phyloP scores from a whole-genome alignment of 2,113 vertebrate species.

The Montifringilla adamsi region DNA sequence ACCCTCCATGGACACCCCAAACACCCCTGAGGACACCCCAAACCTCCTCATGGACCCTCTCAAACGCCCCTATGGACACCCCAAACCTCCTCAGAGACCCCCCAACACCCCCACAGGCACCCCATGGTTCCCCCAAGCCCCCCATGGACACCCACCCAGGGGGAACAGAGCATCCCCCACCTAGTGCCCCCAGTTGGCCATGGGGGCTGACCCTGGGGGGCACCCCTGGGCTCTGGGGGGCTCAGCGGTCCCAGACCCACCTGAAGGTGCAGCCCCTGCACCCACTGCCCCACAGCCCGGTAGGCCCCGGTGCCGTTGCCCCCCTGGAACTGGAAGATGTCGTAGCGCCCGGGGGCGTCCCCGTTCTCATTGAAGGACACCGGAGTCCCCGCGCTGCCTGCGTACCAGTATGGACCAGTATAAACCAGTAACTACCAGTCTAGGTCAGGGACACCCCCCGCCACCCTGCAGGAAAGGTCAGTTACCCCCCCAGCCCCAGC shows the following conservation, averaged over 20 bases:
- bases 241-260: neutral
- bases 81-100: neutral
- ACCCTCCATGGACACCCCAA: neutral
- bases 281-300: neutral
- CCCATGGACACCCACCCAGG: neutral
- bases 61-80: neutral
- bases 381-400: slow-evolving; percentile 87
- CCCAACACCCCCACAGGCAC: too few species aligned
- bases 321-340: slow-evolving; percentile 93
- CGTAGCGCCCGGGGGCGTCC: slow-evolving; percentile 88
- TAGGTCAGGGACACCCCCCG: neutral
- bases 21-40: neutral
- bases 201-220: neutral
- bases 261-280: neutral
- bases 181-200: neutral
- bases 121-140: too few species aligned
- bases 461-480: fast-evolving
- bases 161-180: too few species aligned
- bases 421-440: fast-evolving
- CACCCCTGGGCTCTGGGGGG: neutral
- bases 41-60: neutral
- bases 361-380: slow-evolving; percentile 92
- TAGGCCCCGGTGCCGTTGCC: slow-evolving; percentile 75
- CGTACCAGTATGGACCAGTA: fast-evolving
- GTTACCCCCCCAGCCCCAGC: fast-evolving